Conservation (phyloP, 2,888 invertebrate genomes). For the Drosophila austrosaltans region DNA sequence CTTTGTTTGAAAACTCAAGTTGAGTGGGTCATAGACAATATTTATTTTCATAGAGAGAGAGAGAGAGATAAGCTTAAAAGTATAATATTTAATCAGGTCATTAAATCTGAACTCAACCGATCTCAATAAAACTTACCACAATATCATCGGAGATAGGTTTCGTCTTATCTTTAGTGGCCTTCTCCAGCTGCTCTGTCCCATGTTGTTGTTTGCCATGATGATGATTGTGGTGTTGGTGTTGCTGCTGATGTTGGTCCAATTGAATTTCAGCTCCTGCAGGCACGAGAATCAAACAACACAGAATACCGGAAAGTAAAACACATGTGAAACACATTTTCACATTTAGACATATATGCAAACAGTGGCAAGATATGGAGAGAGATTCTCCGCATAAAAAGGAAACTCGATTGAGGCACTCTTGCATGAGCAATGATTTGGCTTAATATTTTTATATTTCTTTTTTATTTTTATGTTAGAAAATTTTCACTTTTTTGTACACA, state of each 20-base stretch:
- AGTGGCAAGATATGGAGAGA: background rate
- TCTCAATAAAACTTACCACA: conserved; percentile 48
- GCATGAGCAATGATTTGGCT: conserved; percentile 13
- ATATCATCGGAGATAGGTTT: conserved; percentile 57
- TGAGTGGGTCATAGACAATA: too few relatives aligned
- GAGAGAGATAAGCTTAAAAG: background rate
- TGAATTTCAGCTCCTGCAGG: conserved; percentile 35
- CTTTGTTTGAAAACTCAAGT: background rate
- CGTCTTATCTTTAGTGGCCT: conserved; percentile 20
- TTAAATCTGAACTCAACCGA: background rate
- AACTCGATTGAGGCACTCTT: conserved; percentile 18
- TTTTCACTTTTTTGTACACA: conserved; percentile 35
- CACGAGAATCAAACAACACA: conserved; percentile 14
- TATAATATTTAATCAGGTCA: background rate
- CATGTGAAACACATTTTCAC: conserved; percentile 45
- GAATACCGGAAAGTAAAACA: conserved; percentile 21
- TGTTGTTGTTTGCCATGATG: conserved; percentile 23
- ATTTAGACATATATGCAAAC: conserved; percentile 13
- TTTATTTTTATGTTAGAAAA: conserved; percentile 15
- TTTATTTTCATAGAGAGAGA: too few relatives aligned
- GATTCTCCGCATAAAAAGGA: background rate
- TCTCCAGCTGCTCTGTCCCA: conserved; percentile 31
- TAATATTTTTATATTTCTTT: conserved; percentile 45
- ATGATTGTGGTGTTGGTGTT: conserved; percentile 34
- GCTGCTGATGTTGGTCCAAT: conserved; percentile 31